These are phyloP conservation scores for Chondrosia reniformis DNA, from an alignment of 37 sponge, comb jelly and placozoan genomes.

Conservation along the genomic window DNA sequence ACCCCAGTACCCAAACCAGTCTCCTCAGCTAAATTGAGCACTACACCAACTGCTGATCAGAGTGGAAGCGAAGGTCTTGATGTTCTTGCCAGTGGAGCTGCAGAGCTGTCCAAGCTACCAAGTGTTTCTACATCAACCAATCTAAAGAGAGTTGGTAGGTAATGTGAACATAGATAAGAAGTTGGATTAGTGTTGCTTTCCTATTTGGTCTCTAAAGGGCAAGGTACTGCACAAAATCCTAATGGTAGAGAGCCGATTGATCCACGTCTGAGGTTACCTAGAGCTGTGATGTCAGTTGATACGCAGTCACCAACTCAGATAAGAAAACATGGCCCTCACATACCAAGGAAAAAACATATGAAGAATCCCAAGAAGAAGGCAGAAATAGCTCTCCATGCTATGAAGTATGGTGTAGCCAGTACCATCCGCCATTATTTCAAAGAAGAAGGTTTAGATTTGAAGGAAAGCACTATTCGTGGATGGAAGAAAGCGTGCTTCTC, in stretches of 20 bases:
- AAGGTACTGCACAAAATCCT: too few species aligned
- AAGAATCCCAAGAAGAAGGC: neutral
- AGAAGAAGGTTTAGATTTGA: neutral
- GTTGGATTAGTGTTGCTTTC: too few species aligned
- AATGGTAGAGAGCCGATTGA: too few species aligned
- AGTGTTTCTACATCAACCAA: too few species aligned
- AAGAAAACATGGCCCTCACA: too few species aligned
- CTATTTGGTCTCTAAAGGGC: too few species aligned
- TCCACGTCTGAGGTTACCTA: too few species aligned
- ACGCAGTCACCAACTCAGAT: too few species aligned
- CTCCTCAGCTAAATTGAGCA: neutral
- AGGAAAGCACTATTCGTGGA: conserved; percentile 5
- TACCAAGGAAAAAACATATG: too few species aligned
- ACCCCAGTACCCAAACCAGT: conserved; percentile 10
- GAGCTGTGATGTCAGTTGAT: too few species aligned
- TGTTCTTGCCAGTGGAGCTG: neutral
- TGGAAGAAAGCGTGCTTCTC: neutral
- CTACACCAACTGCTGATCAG: neutral
- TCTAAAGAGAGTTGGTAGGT: too few species aligned
- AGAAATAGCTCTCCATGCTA: neutral
- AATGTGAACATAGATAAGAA: too few species aligned
- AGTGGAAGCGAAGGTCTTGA: neutral
- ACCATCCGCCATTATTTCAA: conserved; percentile 12
- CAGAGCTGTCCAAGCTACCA: neutral
- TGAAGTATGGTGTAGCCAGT: neutral